Conservation (phyloP, 2,888 invertebrate genomes). For the Timema podura region DNA sequence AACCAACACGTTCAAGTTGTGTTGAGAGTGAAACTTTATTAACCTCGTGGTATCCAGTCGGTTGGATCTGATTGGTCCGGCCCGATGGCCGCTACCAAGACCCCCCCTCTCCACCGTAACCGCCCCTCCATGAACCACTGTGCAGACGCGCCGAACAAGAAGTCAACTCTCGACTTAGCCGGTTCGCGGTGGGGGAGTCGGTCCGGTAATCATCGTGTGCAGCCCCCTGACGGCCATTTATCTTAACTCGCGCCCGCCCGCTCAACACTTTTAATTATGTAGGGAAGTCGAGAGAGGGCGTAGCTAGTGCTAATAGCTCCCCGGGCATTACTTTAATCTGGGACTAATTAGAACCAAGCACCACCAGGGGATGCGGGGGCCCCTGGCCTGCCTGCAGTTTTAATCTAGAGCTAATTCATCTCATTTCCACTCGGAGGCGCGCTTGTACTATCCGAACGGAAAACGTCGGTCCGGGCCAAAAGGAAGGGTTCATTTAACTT, state of each 20-base stretch:
- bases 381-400: slow-evolving; percentile 24
- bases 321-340: slow-evolving; percentile 40
- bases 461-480: slow-evolving; percentile 12
- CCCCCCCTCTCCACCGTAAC: no score
- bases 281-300: slow-evolving; percentile 36
- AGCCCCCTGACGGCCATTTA: slow-evolving; percentile 36
- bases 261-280: slow-evolving; percentile 39
- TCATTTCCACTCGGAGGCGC: slow-evolving; percentile 30
- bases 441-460: slow-evolving; percentile 17
- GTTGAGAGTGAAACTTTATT: no score
- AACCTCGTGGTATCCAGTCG: no score
- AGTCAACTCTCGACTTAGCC: no score
- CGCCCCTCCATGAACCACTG: no score
- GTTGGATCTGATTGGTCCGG: no score
- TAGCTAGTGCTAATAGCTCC: slow-evolving; percentile 35
- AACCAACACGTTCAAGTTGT: no score
- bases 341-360: slow-evolving; percentile 36
- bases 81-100: no score
- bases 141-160: no score
- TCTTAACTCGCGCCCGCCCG: slow-evolving; percentile 34
- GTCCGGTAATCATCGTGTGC: slow-evolving; percentile 17
- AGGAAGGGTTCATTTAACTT: no score
- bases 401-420: slow-evolving; percentile 38
- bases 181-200: no score
- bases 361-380: slow-evolving; percentile 20